These are phyloP conservation scores for Galleria mellonella DNA, from an alignment of 1,140 invertebrate genomes.

Conservation along the genomic window DNA sequence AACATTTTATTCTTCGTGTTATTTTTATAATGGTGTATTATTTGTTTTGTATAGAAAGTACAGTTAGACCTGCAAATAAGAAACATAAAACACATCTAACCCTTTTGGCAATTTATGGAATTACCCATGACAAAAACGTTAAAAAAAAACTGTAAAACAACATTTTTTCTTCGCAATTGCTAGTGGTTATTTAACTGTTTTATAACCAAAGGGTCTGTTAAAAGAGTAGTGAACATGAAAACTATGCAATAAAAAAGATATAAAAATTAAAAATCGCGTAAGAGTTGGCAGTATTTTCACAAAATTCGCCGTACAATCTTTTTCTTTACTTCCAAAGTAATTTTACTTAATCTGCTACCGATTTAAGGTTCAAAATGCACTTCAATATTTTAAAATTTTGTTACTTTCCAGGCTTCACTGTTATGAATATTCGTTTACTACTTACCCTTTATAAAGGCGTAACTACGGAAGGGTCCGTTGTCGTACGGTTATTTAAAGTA, in stretches of 20 bases:
- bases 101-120: slow-evolving; percentile 45
- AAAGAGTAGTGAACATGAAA: slow-evolving; percentile 30
- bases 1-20: too few relatives aligned
- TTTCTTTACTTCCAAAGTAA: too few relatives aligned
- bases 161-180: slow-evolving; percentile 14
- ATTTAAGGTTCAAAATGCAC: not conserved
- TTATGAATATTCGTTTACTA: slow-evolving; percentile 3
- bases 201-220: slow-evolving; percentile 45
- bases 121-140: slow-evolving; percentile 24
- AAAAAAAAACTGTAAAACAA: slow-evolving; percentile 6
- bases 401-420: slow-evolving; percentile 7
- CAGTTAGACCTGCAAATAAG: not conserved
- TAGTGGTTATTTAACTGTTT: slow-evolving; percentile 30
- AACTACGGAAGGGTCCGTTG: slow-evolving; percentile 34
- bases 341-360: too few relatives aligned
- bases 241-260: slow-evolving; percentile 35
- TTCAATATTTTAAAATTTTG: not conserved
- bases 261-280: slow-evolving; percentile 31
- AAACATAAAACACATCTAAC: slow-evolving; percentile 21
- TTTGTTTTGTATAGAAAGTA: too few relatives aligned
- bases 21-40: too few relatives aligned
- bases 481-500: slow-evolving; percentile 25
- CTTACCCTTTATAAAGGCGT: slow-evolving; percentile 50
- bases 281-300: slow-evolving; percentile 27
- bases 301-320: not conserved